These are phyloP conservation scores for Sakesphorus luctuosus DNA, from an alignment of 2,113 vertebrate genomes.

Conservation along the genomic window DNA sequence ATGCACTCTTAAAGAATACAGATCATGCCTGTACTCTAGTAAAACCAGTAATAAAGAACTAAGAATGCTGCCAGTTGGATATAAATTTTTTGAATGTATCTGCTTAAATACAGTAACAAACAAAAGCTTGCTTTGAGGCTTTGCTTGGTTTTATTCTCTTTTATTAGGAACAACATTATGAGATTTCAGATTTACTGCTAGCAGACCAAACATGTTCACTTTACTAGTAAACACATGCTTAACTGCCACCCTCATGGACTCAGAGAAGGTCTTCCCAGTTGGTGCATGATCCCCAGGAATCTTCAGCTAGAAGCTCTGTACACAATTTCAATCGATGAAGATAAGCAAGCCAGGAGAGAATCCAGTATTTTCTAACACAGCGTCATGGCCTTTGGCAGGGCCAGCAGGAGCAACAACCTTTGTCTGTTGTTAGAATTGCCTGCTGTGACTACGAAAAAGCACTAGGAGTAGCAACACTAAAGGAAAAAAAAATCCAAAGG, in stretches of 20 bases:
- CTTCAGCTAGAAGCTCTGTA: neutral
- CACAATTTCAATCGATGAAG: neutral
- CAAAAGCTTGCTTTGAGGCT: conserved; percentile 18
- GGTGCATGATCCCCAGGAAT: neutral
- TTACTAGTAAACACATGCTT: neutral
- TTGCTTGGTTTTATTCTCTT: neutral
- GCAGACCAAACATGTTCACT: neutral
- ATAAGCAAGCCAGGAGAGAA: neutral
- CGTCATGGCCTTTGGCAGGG: neutral
- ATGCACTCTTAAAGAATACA: conserved; percentile 48
- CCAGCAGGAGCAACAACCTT: neutral
- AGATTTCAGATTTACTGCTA: neutral
- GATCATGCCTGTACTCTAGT: conserved; percentile 12
- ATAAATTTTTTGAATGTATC: conserved; percentile 19
- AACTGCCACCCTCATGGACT: neutral
- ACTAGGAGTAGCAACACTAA: neutral
- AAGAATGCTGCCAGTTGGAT: conserved; percentile 10
- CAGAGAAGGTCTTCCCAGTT: neutral
- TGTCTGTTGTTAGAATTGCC: neutral
- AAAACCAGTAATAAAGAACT: conserved; percentile 46
- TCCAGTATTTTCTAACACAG: neutral
- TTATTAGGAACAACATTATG: neutral
- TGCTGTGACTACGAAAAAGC: neutral
- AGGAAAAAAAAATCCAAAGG: neutral
- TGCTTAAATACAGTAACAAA: conserved; percentile 28